A percentile compares a stretch with the other conserved stretches of the same genome.
phyloP scores from a whole-genome alignment of 1,140 invertebrate species.

The Diorhabda elongata region DNA sequence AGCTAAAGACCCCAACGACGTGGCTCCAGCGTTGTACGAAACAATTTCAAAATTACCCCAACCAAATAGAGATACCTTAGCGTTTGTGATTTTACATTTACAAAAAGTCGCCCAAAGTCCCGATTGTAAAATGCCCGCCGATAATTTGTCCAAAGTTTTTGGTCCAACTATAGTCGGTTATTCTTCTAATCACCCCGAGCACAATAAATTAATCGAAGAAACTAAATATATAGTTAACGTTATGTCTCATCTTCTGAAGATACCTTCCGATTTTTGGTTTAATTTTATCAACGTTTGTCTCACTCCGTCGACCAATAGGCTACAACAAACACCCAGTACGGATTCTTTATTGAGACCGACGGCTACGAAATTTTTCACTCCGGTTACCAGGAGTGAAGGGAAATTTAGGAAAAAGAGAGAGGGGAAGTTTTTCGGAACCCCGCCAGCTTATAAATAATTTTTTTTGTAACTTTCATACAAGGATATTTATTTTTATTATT shows the following conservation, averaged over 20 bases:
- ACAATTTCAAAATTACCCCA: conserved; percentile 71
- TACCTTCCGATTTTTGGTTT: conserved; percentile 65
- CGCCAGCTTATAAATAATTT: neutral
- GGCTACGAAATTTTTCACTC: conserved; percentile 24
- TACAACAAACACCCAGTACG: conserved; percentile 54
- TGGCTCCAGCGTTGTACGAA: conserved; percentile 54
- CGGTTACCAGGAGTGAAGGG: neutral
- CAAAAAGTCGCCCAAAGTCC: conserved; percentile 68
- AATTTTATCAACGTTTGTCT: conserved; percentile 53
- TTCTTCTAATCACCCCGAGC: conserved; percentile 62
- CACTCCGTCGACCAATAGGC: conserved; percentile 43
- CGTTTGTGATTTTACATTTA: conserved; percentile 80
- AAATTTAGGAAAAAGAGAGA: conserved; percentile 11
- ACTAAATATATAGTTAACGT: conserved; percentile 56
- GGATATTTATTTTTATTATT: too few species aligned
- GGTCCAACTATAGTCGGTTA: conserved; percentile 82
- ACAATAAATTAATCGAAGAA: conserved; percentile 59
- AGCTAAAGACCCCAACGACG: conserved; percentile 47
- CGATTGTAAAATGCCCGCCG: conserved; percentile 74
- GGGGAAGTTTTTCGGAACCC: conserved; percentile 11
- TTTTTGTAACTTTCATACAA: too few species aligned
- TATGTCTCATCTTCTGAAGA: conserved; percentile 61
- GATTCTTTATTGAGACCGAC: conserved; percentile 49
- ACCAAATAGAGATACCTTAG: conserved; percentile 83
- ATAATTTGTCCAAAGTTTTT: conserved; percentile 79